Base-by-base conservation (phyloP, 2,888 invertebrate genomes). In the Pterostichus madidus region DNA sequence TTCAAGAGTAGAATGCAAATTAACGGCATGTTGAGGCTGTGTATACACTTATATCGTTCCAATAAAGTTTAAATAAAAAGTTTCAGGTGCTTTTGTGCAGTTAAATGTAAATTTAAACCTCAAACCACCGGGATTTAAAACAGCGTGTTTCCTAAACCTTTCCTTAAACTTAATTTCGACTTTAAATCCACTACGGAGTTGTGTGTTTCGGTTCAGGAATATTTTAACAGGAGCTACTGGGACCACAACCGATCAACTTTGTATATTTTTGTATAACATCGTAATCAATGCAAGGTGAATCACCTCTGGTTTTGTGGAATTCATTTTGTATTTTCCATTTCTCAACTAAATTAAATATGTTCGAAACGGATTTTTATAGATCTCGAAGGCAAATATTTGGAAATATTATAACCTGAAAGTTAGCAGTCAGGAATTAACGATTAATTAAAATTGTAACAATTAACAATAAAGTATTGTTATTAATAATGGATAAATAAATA, bases 1-100 rank as follows among this genome's bases (percentile, higher is more conserved):
- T 61, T 61, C 35, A 7, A 56, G 13, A 15, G 61, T n/a, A n/a
- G 49, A 32, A 61, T 61, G 61, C 32, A 61, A 61, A 61, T 61
- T 32, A 61, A 61, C 61, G 31, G 61, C 32, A n/a, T 49, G 49
- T 49, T 49, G 49, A 49, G n/a, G 13, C 49, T 49, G 49, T 61
- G 32, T 61, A 61, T 61, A 61, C 61, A 61, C 61, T 61, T 61
- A 61, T 61, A 61, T 61, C 61, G 61, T 32, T 11, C 61, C 61
- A 61, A 61, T 61, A 61, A 61, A 61, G 32, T 61, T 61, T 32
- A 31, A 61, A 32, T 61, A 61, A 61, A 56, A 61, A 61, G 31
- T 32, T 31, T 61, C 61, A 61, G 61, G 61, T 61, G 61, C 61
- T 61, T 10, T 31, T 31, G 32, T 61, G 35, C 61, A 32, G 49